These are phyloP conservation scores for Drymodes brunneopygia DNA, from an alignment of 2,113 vertebrate genomes.

Conservation along the genomic window DNA sequence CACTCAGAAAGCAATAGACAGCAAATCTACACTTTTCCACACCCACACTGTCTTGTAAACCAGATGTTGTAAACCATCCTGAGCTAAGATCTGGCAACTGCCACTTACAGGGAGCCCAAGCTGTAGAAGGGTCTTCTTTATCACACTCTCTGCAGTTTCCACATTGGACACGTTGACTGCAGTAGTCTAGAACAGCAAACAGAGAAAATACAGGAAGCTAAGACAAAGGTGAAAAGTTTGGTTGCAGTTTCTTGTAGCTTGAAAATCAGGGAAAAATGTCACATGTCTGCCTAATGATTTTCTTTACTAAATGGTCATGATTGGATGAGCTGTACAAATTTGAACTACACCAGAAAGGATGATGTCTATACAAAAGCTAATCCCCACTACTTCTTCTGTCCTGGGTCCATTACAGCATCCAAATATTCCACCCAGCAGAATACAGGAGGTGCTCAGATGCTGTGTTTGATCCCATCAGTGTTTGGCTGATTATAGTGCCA, in stretches of 20 bases:
- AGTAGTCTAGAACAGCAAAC: constrained; percentile 49
- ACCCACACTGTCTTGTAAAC: not conserved
- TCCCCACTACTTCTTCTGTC: not conserved
- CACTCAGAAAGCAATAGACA: not conserved
- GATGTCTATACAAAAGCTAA: not conserved
- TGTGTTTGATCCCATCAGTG: not conserved
- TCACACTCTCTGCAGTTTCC: constrained; percentile 64
- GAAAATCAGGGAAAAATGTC: not conserved
- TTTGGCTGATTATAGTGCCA: not conserved
- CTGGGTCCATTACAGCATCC: not conserved
- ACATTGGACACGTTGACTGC: constrained; percentile 56
- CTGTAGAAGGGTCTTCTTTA: constrained; percentile 57
- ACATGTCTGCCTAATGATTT: not conserved
- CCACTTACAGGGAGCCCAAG: constrained; percentile 68
- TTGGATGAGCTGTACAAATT: not conserved
- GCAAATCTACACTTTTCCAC: not conserved
- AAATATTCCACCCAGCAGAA: not conserved
- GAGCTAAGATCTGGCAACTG: not conserved
- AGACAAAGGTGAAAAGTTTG: not conserved
- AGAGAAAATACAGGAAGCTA: not conserved
- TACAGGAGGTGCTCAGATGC: not conserved
- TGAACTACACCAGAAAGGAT: not conserved
- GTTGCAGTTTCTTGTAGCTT: not conserved
- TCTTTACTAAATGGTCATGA: not conserved
- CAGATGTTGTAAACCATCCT: not conserved